Base-by-base conservation (phyloP, 2,888 invertebrate species). In the Xestia sexstrigata region DNA sequence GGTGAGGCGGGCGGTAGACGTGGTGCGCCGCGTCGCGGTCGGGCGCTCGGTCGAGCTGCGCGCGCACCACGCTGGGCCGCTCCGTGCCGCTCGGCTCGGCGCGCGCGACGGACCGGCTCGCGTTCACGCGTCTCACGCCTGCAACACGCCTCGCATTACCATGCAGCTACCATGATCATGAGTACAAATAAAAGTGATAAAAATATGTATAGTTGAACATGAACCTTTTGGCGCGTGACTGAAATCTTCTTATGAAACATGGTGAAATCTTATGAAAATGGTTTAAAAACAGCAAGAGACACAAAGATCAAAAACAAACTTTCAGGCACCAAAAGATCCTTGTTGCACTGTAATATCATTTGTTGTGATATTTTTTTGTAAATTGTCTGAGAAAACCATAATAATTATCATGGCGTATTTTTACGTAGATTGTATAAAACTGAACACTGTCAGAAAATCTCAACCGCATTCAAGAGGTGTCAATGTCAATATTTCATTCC, bases 51-150 rank as follows among this genome's bases (percentile, higher is more conserved):
- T 96, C 96, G 79, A 96, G 95, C 89, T 96, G 96, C 87, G 96
- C 96, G 90, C 96, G 96, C 91, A 96, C 93, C 89, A 96, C 96
- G 92, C 96, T 96, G 77, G 96, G 96, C 89, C 96, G 94, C 93
- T 96, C 96, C 69, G 95, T 95, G 91, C 89, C 96, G 91, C 89
- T 86, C 62, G 88, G 76, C 86, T 91, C 91, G 42, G 89, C 86
- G 78, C 93, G 91, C 76, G 89, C 88, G 82, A 89, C 93, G 69
- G 92, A 90, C 71, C 93, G 91, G 81, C 93, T 92, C 83, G 90
- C 93, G 89, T 93, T 93, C 83, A 89, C 92, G 81, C 93, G 93
- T 87, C 94, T 92, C 89, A 91, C 92, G 93, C 92, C 95, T 95
- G 93, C 91, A 93, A 95, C 92, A 92, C 92, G 92, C 89, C 92